Evolutionary conservation across 2,113 vertebrate genomes (phyloP), one percentile per base, ranked within the genome.

Genomic region (Sciurus niger): DNA sequence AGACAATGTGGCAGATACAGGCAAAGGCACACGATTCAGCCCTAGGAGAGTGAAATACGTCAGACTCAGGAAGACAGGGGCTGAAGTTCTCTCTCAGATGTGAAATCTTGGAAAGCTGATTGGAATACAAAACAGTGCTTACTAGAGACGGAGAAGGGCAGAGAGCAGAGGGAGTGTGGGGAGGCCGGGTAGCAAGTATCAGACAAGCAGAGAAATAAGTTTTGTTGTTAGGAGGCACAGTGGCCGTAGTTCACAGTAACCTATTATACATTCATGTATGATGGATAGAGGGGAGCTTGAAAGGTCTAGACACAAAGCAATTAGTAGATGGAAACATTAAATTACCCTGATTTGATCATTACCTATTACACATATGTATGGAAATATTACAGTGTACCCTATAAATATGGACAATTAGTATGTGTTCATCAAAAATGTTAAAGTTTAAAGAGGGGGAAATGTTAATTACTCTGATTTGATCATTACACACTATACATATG

Each of bases 91-190:
- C n/a, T n/a, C n/a, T n/a, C n/a, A n/a, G n/a, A n/a, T n/a, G n/a
- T n/a, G n/a, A n/a, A n/a, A n/a, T n/a, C n/a, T n/a, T n/a, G n/a
- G n/a, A n/a, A n/a, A n/a, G n/a, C n/a, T n/a, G n/a, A n/a, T n/a
- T n/a, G n/a, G n/a, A n/a, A n/a, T n/a, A n/a, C n/a, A 1, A 4
- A 37, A 28, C 2, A 11, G 5, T 8, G 40, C 17, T 24, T 37
- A 25, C 12, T 20, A 60, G 53, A 73, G 40, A 10, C 24, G 46
- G 28, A 43, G 40, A 87, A 58, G 18, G 18, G 32, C 10, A 0
- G 37, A 16, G 53, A 43, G 16, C n/a, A 40, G 13, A 16, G 20
- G n/a, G 17, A 86, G 14, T 17, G 11, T 20, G 32, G 46, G 14
- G 20, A 51, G 13, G 58, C 37, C 37, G 37, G 37, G 37, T 37